Conservation (phyloP, 2,888 invertebrate genomes). For the Heteromyza rotundicornis region DNA sequence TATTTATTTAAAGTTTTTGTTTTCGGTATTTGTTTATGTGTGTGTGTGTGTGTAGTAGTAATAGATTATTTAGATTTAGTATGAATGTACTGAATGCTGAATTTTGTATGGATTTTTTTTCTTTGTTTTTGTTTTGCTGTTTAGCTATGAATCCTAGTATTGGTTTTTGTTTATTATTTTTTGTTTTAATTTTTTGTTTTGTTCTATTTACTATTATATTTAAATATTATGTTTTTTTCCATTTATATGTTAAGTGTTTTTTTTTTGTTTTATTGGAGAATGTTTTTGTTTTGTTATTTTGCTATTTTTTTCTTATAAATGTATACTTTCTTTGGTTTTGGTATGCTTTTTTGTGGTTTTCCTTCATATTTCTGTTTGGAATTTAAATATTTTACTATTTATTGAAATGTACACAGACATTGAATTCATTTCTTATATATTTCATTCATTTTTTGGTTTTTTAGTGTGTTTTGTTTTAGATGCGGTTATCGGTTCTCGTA, state of each 20-base stretch:
- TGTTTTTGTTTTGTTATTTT: neutral
- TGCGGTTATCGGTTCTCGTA: constrained; percentile 10
- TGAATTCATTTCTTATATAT: constrained; percentile 9
- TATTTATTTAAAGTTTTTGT: too few relatives aligned
- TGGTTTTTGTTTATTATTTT: constrained; percentile 17
- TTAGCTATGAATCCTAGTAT: neutral
- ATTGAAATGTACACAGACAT: constrained; percentile 1
- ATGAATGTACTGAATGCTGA: too few relatives aligned
- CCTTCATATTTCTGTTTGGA: neutral
- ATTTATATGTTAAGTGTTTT: constrained; percentile 16
- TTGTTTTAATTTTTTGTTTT: constrained; percentile 11
- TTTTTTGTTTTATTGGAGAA: neutral
- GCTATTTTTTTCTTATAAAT: constrained; percentile 24
- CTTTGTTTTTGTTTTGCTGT: neutral
- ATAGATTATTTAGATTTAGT: too few relatives aligned
- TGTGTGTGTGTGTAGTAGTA: too few relatives aligned
- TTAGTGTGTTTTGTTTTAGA: constrained; percentile 5
- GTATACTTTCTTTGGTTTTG: constrained; percentile 18
- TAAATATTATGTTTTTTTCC: constrained; percentile 16
- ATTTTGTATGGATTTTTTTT: neutral
- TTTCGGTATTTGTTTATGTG: too few relatives aligned
- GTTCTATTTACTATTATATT: neutral
- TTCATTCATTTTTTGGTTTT: constrained; percentile 28
- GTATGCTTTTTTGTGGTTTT: constrained; percentile 3
- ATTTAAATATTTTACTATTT: neutral